Conservation (phyloP, 2,797 vertebrate genomes). For the Clarias platycephalus region DNA sequence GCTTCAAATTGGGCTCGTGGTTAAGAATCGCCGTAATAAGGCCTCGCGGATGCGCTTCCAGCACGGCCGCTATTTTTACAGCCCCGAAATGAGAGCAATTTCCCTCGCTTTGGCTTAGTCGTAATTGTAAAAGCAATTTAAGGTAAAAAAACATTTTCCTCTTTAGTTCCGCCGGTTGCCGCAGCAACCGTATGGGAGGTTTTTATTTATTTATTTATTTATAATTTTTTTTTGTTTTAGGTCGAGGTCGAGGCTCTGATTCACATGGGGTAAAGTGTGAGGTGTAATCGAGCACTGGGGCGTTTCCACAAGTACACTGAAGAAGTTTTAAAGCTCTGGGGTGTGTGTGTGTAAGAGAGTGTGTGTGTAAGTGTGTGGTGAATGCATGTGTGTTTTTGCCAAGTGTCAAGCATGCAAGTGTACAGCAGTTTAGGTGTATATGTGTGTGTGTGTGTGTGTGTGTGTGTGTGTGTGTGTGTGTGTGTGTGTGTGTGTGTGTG, state of each 20-base stretch:
- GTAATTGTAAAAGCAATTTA: conserved; percentile 76
- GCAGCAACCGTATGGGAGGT: conserved; percentile 63
- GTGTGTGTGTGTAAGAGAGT: background rate
- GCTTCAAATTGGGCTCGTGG: conserved; percentile 11
- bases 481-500: conserved; percentile 56
- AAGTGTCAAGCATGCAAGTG: background rate
- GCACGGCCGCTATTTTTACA: conserved; percentile 70
- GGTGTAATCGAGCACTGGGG: background rate
- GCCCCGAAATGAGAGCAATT: conserved; percentile 67
- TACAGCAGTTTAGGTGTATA: background rate
- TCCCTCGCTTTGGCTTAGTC: conserved; percentile 70
- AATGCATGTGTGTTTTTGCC: background rate
- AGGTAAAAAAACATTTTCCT: conserved; percentile 43
- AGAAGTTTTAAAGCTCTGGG: background rate
- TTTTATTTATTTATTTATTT: conserved; percentile 15
- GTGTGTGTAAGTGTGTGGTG: background rate
- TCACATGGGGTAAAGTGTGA: background rate
- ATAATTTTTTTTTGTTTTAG: conserved; percentile 30
- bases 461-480: conserved; percentile 26
- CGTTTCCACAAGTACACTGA: background rate
- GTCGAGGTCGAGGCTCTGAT: background rate
- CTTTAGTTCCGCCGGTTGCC: conserved; percentile 66
- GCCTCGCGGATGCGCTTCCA: conserved; percentile 64
- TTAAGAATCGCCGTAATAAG: conserved; percentile 54
- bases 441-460: conserved; percentile 20